Evolutionary conservation across 2,113 vertebrate genomes (phyloP).

Genomic region (Vireo altiloquus): DNA sequence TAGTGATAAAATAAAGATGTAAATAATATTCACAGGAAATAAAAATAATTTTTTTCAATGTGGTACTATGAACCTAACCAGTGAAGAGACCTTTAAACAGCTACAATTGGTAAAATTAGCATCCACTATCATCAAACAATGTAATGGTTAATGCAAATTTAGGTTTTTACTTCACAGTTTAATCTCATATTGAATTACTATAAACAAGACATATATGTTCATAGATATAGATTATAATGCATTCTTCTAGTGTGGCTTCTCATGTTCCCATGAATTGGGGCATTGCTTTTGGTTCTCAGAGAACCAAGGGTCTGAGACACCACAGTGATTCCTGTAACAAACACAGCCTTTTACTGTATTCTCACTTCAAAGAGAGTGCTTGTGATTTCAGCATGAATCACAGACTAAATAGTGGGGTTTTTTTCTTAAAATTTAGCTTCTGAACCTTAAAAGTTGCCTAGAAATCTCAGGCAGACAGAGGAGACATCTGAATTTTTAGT

Average conservation of each 20-base stretch:
- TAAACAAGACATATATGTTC: not conserved
- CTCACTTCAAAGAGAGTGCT: not conserved
- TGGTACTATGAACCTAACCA: not conserved
- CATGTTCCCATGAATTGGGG: not conserved
- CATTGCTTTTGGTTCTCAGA: not conserved
- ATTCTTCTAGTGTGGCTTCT: not conserved
- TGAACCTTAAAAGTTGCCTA: not conserved
- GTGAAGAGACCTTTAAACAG: not conserved
- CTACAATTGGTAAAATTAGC: not conserved
- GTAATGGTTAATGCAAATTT: not conserved
- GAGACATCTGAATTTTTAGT: not conserved
- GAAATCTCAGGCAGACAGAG: not conserved
- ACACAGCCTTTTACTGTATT: not conserved
- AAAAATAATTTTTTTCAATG: not conserved
- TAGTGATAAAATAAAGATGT: not conserved
- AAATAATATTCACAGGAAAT: not conserved
- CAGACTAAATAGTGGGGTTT: rapidly evolving
- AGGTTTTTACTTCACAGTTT: not conserved
- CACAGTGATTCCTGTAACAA: not conserved
- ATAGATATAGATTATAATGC: not conserved
- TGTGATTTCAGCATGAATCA: not conserved
- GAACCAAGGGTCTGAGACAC: not conserved
- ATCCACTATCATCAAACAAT: not conserved
- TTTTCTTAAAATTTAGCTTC: not conserved
- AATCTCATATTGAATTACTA: not conserved